Conservation (phyloP, 2,113 vertebrate species). For the Aptenodytes forsteri region DNA sequence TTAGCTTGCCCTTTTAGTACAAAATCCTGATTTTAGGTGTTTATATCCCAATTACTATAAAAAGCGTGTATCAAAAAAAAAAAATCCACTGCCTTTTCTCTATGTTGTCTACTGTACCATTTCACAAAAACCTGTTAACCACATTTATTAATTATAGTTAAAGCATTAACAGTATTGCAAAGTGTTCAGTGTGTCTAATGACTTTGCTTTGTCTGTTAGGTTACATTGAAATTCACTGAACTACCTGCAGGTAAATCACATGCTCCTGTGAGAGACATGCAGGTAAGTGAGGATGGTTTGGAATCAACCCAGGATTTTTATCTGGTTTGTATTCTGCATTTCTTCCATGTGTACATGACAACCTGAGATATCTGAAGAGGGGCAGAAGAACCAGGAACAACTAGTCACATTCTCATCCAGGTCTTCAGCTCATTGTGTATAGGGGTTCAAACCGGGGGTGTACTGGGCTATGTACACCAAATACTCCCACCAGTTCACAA, state of each 20-base stretch:
- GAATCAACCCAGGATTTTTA: background rate
- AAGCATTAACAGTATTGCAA: background rate
- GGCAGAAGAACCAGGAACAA: background rate
- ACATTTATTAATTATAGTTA: slow-evolving; percentile 10
- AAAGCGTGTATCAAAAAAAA: slow-evolving; percentile 23
- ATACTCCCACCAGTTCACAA: background rate
- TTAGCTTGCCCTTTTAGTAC: slow-evolving; percentile 76
- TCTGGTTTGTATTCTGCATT: background rate
- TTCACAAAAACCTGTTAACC: slow-evolving; percentile 16
- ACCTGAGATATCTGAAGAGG: background rate
- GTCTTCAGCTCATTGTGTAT: background rate
- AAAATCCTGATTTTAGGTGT: slow-evolving; percentile 70
- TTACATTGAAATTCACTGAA: background rate
- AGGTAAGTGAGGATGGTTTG: background rate
- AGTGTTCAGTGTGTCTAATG: background rate
- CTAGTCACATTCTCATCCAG: background rate
- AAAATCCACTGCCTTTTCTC: background rate
- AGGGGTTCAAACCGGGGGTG: background rate
- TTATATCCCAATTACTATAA: slow-evolving; percentile 67
- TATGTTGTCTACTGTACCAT: background rate
- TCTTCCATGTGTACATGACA: background rate
- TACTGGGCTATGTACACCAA: background rate
- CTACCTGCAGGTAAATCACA: background rate
- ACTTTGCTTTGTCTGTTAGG: slow-evolving; percentile 17
- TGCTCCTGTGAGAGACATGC: background rate